Evolutionary conservation across 2,113 vertebrate genomes (phyloP).

Genomic region (Oryzias javanicus): DNA sequence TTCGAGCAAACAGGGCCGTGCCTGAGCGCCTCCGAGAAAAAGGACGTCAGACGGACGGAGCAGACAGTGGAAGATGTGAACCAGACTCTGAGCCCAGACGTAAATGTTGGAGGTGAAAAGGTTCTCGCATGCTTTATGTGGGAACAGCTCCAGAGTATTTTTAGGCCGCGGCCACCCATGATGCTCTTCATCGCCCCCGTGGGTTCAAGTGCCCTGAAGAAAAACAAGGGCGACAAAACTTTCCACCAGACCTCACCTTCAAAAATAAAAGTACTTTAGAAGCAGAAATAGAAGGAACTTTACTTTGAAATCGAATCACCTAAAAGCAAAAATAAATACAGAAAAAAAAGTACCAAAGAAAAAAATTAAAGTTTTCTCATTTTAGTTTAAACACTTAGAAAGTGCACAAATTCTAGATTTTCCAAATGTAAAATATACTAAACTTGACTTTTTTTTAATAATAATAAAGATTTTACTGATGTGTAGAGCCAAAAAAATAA

Average conservation of each 20-base stretch:
- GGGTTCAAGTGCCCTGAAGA: slow-evolving; percentile 28
- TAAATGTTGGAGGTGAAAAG: slow-evolving; percentile 35
- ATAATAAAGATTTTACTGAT: no score
- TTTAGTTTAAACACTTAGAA: no score
- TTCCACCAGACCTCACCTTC: not conserved
- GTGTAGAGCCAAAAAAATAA: no score
- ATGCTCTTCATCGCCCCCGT: slow-evolving; percentile 14
- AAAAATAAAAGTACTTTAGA: no score
- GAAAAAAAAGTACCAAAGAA: no score
- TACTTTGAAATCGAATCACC: no score
- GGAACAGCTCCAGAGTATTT: slow-evolving; percentile 32
- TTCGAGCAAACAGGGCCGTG: slow-evolving; percentile 63
- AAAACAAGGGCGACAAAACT: not conserved
- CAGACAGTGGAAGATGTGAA: slow-evolving; percentile 45
- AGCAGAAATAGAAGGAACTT: no score
- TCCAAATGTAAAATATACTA: no score
- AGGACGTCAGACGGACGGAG: slow-evolving; percentile 25
- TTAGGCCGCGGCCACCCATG: slow-evolving; percentile 39
- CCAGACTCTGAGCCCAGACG: slow-evolving; percentile 43
- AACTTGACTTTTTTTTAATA: no score
- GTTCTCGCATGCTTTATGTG: slow-evolving; percentile 14
- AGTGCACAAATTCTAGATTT: no score
- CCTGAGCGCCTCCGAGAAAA: slow-evolving; percentile 44
- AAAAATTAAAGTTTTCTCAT: no score
- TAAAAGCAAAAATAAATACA: no score